A percentile compares a stretch with the other conserved stretches of the same genome.
Conservation (phyloP, 1,140 invertebrate species). For the Gryllus bimaculatus region DNA sequence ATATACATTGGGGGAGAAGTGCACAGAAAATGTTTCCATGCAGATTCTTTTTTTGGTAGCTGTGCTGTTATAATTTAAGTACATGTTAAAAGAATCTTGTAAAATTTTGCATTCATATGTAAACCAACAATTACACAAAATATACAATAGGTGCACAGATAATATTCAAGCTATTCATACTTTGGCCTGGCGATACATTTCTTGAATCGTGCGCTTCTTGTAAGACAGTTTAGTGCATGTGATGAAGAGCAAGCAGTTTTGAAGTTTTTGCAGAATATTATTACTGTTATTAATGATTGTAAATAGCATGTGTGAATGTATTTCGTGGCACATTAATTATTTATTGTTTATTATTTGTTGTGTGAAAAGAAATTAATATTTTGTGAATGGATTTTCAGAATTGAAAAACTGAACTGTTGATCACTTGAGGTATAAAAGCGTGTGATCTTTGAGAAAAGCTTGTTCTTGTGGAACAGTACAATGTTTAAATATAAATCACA, state of each 20-base stretch:
- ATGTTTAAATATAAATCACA: not conserved
- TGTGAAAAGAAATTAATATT: not conserved
- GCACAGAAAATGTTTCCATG: no score
- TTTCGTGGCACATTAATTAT: not conserved
- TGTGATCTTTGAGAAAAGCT: not conserved
- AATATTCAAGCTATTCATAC: no score
- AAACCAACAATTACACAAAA: no score
- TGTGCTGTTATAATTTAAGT: not conserved
- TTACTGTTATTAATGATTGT: not conserved
- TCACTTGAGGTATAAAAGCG: not conserved
- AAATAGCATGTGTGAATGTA: not conserved
- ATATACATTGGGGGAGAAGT: no score
- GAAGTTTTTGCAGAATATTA: no score
- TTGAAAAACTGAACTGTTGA: not conserved
- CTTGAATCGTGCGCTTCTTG: no score
- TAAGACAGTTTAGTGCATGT: no score
- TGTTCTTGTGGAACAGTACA: not conserved
- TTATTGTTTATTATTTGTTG: not conserved
- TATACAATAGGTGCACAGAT: no score
- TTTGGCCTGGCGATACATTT: no score
- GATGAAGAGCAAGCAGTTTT: no score
- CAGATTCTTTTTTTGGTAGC: no score
- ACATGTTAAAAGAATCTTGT: not conserved
- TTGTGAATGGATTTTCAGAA: not conserved
- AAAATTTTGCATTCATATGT: no score